phyloP scores from a whole-genome alignment of 2,888 invertebrate genomes.

The Dynastes tityus region DNA sequence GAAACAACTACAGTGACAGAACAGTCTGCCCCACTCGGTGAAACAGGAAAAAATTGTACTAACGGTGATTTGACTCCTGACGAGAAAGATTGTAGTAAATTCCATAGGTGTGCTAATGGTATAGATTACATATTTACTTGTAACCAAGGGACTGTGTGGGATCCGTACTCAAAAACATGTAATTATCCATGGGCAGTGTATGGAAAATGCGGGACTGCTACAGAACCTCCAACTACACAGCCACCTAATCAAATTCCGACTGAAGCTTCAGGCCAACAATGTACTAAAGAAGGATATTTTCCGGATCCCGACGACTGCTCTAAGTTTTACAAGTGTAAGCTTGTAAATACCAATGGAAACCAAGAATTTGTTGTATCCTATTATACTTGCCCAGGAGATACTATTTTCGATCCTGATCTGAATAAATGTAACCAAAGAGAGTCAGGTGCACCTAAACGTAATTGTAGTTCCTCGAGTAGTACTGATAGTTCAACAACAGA shows the following conservation, averaged over 20 bases:
- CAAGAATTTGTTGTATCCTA: conserved; percentile 68
- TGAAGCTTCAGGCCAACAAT: neutral
- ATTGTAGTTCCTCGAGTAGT: conserved; percentile 5
- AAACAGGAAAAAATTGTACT: conserved; percentile 55
- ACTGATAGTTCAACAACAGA: conserved; percentile 16
- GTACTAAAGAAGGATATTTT: conserved; percentile 13
- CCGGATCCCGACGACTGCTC: conserved; percentile 31
- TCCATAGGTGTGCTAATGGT: conserved; percentile 63
- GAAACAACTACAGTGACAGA: conserved; percentile 32
- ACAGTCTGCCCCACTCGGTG: conserved; percentile 2
- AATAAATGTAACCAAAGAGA: conserved; percentile 21
- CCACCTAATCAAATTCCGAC: conserved; percentile 35
- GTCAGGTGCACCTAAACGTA: conserved; percentile 17
- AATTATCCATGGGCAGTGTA: conserved; percentile 69
- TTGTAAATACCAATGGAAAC: conserved; percentile 71
- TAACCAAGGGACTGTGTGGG: conserved; percentile 82
- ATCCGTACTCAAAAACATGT: conserved; percentile 78
- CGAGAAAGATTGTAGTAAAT: conserved; percentile 64
- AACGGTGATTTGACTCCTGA: conserved; percentile 64
- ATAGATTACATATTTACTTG: conserved; percentile 71
- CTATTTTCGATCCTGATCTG: conserved; percentile 57
- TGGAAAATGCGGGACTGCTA: conserved; percentile 52
- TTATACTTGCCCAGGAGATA: conserved; percentile 67
- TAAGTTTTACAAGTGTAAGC: conserved; percentile 70
- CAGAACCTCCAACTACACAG: conserved; percentile 43